Percentiles rank a stretch among this genome's conserved stretches.
Conservation (phyloP, 2,113 vertebrate genomes). For the Melozone crissalis region DNA sequence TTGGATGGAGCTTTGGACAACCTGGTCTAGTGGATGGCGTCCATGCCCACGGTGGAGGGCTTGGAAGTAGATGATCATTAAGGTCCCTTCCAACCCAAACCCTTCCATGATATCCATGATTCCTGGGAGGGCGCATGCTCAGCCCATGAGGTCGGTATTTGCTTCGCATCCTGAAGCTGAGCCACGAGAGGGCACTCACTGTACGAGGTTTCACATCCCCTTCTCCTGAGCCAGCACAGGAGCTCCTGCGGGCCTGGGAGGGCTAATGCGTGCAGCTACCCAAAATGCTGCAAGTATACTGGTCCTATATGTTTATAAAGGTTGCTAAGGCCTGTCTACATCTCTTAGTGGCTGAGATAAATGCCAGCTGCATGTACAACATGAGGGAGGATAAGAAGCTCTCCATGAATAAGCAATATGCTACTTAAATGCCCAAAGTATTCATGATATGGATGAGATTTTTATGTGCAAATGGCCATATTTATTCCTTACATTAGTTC, state of each 20-base stretch:
- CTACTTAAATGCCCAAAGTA: not conserved
- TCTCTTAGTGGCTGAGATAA: not conserved
- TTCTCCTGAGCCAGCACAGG: not conserved
- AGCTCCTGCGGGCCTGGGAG: not conserved
- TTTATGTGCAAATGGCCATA: not conserved
- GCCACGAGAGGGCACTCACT: constrained; percentile 69
- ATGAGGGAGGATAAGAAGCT: not conserved
- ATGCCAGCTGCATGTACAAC: not conserved
- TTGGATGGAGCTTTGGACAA: not conserved
- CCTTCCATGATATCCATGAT: not conserved
- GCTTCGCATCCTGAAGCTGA: not conserved
- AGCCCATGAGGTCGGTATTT: not conserved
- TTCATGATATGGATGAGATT: not conserved
- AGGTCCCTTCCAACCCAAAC: not conserved
- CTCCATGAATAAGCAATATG: not conserved
- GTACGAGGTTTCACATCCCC: not conserved
- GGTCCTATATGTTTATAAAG: not conserved
- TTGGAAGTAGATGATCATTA: not conserved
- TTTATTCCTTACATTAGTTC: not conserved
- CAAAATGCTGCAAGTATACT: not conserved
- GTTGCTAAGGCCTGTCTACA: not conserved
- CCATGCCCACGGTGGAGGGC: not conserved
- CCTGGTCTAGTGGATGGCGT: not conserved
- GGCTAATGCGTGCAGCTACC: fast-evolving
- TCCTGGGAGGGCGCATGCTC: fast-evolving